phyloP scores from a whole-genome alignment of 2,113 vertebrate genomes.

The Tympanuchus pallidicinctus region DNA sequence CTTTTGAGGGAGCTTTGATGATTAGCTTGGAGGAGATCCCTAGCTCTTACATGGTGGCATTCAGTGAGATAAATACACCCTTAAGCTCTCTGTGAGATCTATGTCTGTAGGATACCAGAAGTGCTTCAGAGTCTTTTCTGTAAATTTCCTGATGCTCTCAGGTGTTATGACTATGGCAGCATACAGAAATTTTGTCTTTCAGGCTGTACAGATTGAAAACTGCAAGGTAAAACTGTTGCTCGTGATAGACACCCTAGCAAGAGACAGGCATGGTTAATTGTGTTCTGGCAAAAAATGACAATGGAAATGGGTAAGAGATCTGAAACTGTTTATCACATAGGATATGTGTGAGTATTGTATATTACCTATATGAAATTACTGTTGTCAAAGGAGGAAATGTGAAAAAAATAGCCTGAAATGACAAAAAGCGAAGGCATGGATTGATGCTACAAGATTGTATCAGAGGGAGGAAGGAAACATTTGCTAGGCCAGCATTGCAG shows the following conservation, averaged over 20 bases:
- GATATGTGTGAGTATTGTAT: background rate
- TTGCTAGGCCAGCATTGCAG: accelerated
- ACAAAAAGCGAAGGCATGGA: background rate
- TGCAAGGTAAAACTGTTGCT: background rate
- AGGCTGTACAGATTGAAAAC: background rate
- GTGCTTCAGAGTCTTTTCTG: background rate
- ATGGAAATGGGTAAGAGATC: background rate
- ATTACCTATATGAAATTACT: background rate
- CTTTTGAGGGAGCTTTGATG: background rate
- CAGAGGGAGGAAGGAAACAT: background rate
- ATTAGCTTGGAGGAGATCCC: background rate
- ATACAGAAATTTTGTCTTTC: background rate
- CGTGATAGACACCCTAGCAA: background rate
- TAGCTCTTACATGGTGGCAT: background rate
- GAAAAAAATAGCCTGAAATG: background rate
- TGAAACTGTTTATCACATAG: background rate
- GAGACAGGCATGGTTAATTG: background rate
- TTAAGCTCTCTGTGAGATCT: background rate
- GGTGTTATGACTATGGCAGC: background rate
- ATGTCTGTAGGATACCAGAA: background rate
- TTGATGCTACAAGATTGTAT: background rate
- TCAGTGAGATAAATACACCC: background rate
- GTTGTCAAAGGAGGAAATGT: background rate
- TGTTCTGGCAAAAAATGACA: background rate
- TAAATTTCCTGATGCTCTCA: background rate